Percentiles rank a stretch among this genome's conserved stretches.
phyloP scores from a whole-genome alignment of 2,797 vertebrate species.

The Aulostomus chinensis region DNA sequence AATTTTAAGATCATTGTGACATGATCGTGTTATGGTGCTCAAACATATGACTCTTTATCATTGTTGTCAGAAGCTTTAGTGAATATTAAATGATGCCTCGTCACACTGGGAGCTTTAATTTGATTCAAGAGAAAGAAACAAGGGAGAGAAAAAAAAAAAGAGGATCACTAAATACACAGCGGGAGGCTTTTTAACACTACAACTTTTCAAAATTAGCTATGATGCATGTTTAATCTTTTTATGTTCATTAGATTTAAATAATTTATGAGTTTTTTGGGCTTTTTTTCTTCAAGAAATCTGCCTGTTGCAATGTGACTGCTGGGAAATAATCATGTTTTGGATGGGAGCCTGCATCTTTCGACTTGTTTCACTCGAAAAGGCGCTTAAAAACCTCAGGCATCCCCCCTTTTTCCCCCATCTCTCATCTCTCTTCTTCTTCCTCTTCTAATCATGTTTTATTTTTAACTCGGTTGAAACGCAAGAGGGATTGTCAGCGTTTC shows the following conservation, averaged over 20 bases:
- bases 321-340: constrained; percentile 69
- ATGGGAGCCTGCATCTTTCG: constrained; percentile 37
- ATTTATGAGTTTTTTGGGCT: constrained; percentile 11
- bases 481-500: constrained; percentile 48
- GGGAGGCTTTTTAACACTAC: no score
- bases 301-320: constrained; percentile 46
- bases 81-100: no score
- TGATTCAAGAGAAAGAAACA: no score
- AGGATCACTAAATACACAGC: no score
- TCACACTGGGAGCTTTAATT: no score
- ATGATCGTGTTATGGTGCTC: no score
- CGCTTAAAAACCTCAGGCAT: not conserved
- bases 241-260: constrained; percentile 20
- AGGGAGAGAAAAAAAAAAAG: no score
- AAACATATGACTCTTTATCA: no score
- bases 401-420: constrained; percentile 1
- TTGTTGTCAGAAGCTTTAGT: no score
- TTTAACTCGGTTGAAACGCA: no score
- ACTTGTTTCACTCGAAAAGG: not conserved
- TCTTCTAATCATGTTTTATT: not conserved
- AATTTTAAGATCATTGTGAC: no score
- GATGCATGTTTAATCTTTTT: constrained; percentile 25
- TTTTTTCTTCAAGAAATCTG: constrained; percentile 6
- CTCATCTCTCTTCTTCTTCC: constrained; percentile 4
- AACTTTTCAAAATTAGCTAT: no score